Evolutionary conservation across 2,797 vertebrate genomes (phyloP), one percentile per base, ranked within the genome.

Genomic region (Cyclura pinguis): DNA sequence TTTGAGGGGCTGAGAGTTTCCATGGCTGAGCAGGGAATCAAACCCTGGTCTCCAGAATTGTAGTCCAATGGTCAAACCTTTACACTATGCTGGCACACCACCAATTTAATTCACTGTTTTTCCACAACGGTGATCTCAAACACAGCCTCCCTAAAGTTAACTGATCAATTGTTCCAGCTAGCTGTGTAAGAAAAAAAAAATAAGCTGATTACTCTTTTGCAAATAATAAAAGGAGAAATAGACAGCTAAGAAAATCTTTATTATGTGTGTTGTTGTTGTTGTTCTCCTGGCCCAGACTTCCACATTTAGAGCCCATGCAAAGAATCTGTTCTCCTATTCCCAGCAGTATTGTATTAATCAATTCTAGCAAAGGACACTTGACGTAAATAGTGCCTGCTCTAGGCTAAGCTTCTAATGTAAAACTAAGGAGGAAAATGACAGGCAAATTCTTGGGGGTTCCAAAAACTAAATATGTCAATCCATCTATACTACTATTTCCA

Each of bases 331-430:
- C 24, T 32, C 8, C 6, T 32, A 16, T 83, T 9, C 59, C 57
- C 47, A 32, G 2, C n/a, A 27, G 3, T 69, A 35, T 62, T 32
- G 29, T 8, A 67, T 76, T 76, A n/a, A 76, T 52, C 59, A 62
- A 69, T 50, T 86, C 38, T n/a, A 22, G n/a, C 1, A 83, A 8
- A 27, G 7, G 16, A 7, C 29, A 9, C 72, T 35, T 64, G 35
- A 59, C 57, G 4, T 59, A 57, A 80, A 72, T 18, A 80, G 1
- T 67, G 0, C 69, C 90, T 74, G 18, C 9, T 92, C 27, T 6
- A 67, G 38, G 9, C 1, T 93, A 55, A 87, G 82, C 0, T 81
- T 90, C 87, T 86, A 84, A 80, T 91, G 55, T 76, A 50, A 87
- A 91, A 81, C 83, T 87, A 83, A 89, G 57, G 88, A 35, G 64